Base-by-base conservation (phyloP, 2,888 invertebrate genomes). In the Iselma pallidipennis region DNA sequence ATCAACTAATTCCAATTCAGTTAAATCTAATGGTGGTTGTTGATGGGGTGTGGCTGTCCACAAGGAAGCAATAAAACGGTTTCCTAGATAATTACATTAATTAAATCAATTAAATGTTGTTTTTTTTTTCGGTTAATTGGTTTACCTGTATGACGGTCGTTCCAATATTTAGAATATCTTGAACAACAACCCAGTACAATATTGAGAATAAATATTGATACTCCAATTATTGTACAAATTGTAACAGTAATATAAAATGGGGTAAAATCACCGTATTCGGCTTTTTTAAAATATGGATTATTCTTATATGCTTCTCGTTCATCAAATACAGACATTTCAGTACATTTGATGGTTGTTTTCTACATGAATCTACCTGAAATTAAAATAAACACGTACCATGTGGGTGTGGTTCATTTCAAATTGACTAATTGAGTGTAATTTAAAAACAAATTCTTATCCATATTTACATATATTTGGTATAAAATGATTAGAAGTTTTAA, bases 31-130 rank as follows among this genome's bases (percentile, higher is more conserved):
- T 0, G 95, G 89, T 2, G 92, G 91, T 77, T 92, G 92, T 68
- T 91, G 89, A 78, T 92, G 90, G 0, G 94, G 94, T 4, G 92
- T 90, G 33, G 91, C 85, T 1, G 93, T 90, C 92, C 92, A 95
- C 78, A 95, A 84, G 1, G 94, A 90, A 16, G 91, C 88, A 62
- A 94, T 82, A 91, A 91, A 94, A 74, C 92, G 91, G 79, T 92
- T 94, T 52, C 93, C 94, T 91, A 76, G 28, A 78, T 76, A 16
- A 14, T 28, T 28, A 21, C 14, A 33, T 25, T 31, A 16, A 10
- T 19, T 29, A 37, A 48, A 7, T 29, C 12, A 6, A n/a, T n/a
- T n/a, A n/a, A n/a, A n/a, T n/a, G n/a, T n/a, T n/a, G n/a, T n/a
- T 21, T 33, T 10, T 48, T n/a, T 23, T n/a, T 16, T 14, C 4